Evolutionary conservation across 2,113 vertebrate genomes (phyloP).

Genomic region (Marcusenius ussheri): DNA sequence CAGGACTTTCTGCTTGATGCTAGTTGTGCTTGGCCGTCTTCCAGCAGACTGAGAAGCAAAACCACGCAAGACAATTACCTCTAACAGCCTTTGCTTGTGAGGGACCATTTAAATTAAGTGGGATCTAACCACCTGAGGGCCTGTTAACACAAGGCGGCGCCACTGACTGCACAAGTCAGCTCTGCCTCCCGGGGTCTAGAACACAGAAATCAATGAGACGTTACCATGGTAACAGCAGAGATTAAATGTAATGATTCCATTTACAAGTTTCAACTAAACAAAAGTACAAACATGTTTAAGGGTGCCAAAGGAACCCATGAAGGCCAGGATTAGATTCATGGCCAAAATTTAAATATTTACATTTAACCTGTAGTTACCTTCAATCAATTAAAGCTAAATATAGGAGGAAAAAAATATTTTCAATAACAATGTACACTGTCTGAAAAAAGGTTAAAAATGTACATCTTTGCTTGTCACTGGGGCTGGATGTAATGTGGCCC

Average conservation of each 20-base stretch:
- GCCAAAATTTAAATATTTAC: not conserved
- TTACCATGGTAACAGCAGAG: not conserved
- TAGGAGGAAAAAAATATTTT: not conserved
- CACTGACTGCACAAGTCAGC: not conserved
- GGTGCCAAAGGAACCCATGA: not conserved
- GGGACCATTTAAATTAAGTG: not conserved
- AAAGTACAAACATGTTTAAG: not conserved
- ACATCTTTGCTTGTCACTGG: too few species aligned
- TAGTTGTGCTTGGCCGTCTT: not conserved
- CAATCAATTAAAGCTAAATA: not conserved
- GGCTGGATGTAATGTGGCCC: too few species aligned
- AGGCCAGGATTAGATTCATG: not conserved
- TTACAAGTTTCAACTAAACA: not conserved
- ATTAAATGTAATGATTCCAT: not conserved
- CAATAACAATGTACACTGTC: not conserved
- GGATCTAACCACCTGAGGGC: not conserved
- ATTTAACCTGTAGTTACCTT: not conserved
- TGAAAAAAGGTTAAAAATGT: too few species aligned
- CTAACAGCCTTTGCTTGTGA: not conserved
- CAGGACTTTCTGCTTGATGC: not conserved
- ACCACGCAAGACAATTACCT: not conserved
- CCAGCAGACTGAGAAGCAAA: not conserved
- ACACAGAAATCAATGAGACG: not conserved
- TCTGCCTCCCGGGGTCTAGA: not conserved
- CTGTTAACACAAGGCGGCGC: not conserved